Conservation (phyloP, 2,888 invertebrate species). For the Amphipoea oculea region DNA sequence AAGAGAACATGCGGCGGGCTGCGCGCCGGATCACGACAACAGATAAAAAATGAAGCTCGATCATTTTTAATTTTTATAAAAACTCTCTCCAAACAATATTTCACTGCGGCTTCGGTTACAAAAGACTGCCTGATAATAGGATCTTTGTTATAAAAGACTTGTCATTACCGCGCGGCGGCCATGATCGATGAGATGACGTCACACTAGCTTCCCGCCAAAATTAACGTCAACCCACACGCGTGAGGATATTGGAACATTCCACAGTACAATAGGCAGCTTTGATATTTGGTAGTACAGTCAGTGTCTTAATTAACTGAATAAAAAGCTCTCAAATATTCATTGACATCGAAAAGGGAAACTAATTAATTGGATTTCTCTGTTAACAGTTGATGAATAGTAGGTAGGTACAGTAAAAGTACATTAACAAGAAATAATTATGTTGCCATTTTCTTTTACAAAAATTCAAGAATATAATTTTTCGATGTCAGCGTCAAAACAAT, state of each 20-base stretch:
- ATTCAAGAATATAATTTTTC: not conserved
- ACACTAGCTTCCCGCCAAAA: constrained; percentile 37
- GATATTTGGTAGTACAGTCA: not conserved
- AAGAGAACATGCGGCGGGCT: constrained; percentile 19
- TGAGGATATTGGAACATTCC: constrained; percentile 20
- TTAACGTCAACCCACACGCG: constrained; percentile 28
- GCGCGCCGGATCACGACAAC: constrained; percentile 21
- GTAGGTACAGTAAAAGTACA: not conserved
- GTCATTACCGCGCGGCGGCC: constrained; percentile 55
- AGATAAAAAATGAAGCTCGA: constrained; percentile 49
- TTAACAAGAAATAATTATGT: not conserved
- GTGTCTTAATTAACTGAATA: not conserved
- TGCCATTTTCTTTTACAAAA: not conserved
- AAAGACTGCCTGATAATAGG: constrained; percentile 63
- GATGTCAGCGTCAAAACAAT: not conserved
- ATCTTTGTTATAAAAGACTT: constrained; percentile 63
- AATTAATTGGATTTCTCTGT: not conserved
- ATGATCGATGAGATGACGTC: constrained; percentile 61
- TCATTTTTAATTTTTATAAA: constrained; percentile 61
- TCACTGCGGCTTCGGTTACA: constrained; percentile 57
- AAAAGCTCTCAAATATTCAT: not conserved
- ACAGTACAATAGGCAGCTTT: not conserved
- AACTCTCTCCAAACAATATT: constrained; percentile 53
- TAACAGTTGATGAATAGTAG: not conserved
- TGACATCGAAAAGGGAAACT: not conserved